Evolutionary conservation across 2,113 vertebrate species (phyloP).

Genomic region (Acinonyx jubatus): DNA sequence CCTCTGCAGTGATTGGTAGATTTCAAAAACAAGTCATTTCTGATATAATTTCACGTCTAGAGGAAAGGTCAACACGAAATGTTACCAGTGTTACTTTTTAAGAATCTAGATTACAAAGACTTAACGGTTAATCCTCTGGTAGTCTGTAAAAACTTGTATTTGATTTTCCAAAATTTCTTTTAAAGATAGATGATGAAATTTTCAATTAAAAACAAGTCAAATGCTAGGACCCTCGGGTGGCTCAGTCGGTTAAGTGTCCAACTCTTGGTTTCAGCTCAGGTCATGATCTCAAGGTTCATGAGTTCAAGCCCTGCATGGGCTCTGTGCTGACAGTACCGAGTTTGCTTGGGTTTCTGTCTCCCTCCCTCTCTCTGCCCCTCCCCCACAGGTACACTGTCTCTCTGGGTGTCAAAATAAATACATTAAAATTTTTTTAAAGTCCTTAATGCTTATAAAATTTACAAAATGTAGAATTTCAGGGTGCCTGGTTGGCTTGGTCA

Average conservation of each 20-base stretch:
- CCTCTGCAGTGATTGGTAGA: conserved; percentile 19
- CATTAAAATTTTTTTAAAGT: background rate
- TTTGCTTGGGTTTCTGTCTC: no score
- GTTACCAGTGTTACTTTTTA: conserved; percentile 43
- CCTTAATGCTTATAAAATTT: background rate
- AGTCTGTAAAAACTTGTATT: conserved; percentile 49
- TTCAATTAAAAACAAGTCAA: conserved; percentile 53
- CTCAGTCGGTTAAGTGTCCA: no score
- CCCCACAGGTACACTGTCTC: no score
- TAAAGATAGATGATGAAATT: conserved; percentile 45
- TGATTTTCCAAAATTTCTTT: conserved; percentile 25
- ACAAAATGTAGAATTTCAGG: no score
- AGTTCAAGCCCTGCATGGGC: no score
- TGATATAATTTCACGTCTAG: conserved; percentile 43
- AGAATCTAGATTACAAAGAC: conserved; percentile 56
- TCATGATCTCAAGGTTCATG: no score
- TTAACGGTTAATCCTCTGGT: conserved; percentile 60
- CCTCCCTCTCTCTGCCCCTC: no score
- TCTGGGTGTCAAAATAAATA: no score
- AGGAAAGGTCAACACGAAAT: conserved; percentile 70
- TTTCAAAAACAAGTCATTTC: conserved; percentile 59
- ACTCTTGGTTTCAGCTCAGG: no score
- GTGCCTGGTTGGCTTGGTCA: no score
- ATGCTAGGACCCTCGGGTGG: background rate
- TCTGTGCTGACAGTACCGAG: no score